These are phyloP conservation scores for cattle (Bos taurus) DNA, from an alignment of 2,113 vertebrate genomes.

Conservation along the genomic window ARS-UCD2.0 NC_037340.1:79002001-79002500, in stretches of 20 bases:
- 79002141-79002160: conserved; percentile 77
- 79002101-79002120: conserved; percentile 80
- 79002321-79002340: neutral
- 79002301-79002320: neutral
- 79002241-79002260: conserved; percentile 50
- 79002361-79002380: neutral
- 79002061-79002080: conserved; percentile 76
- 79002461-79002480: accelerated
- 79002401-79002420: neutral
- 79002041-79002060: conserved; percentile 73
- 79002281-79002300: conserved; percentile 60
- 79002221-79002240: conserved; percentile 40
- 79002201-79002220: conserved; percentile 5
- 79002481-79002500: accelerated
- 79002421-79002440: neutral
- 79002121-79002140: conserved; percentile 74
- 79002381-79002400: neutral
- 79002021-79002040: conserved; percentile 77
- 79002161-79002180: conserved; percentile 74
- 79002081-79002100: conserved; percentile 69
- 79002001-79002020: conserved; percentile 81
- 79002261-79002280: conserved; percentile 1
- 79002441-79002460: neutral
- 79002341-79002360: neutral
- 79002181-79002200: conserved; percentile 63